Evolutionary conservation across 2,113 vertebrate species (phyloP), one percentile per base, ranked within the genome.

Genomic region (Podiceps cristatus): DNA sequence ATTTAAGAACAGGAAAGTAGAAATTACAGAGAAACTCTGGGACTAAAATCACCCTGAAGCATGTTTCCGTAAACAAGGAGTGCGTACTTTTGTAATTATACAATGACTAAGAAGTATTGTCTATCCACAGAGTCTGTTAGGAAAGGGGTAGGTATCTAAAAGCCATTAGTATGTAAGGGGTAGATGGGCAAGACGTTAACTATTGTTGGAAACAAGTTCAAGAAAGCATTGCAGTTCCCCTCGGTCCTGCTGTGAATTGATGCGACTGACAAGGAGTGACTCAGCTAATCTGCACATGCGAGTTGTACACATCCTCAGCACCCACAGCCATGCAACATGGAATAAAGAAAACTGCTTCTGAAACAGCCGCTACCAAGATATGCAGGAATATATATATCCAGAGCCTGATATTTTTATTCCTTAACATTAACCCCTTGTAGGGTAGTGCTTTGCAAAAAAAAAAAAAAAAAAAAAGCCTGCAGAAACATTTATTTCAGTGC

Each of bases 311-410:
- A 88, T 81, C 42, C 42, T 37, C 77, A 91, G 66, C 85, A 68
- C 17, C 18, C 60, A 80, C 37, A 91, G 63, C 24, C 75, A 88
- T 0, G 0, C 62, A 77, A 66, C 60, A 75, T 1, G 6, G 47
- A 91, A 88, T 63, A 90, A 86, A 95, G 86, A 85, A 88, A 92
- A 67, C 60, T 81, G 37, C 19, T 95, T 44, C 88, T 63, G 33
- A 84, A 90, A 93, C 55, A 90, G 74, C 22, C 0, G 7, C 83
- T 91, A 64, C 69, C 56, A 80, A 84, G 79, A 86, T 27, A 90
- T 6, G 1, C 31, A 69, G 55, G n/a, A 64, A 53, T 17, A 73
- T 13, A 53, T 17, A 73, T 13, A 96, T 22, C 53, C 58, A 90
- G 10, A 69, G 75, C 28, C 67, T 77, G 50, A 0, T 63, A 86